Conservation (phyloP, 2,113 vertebrate genomes). For the Paralichthys olivaceus region DNA sequence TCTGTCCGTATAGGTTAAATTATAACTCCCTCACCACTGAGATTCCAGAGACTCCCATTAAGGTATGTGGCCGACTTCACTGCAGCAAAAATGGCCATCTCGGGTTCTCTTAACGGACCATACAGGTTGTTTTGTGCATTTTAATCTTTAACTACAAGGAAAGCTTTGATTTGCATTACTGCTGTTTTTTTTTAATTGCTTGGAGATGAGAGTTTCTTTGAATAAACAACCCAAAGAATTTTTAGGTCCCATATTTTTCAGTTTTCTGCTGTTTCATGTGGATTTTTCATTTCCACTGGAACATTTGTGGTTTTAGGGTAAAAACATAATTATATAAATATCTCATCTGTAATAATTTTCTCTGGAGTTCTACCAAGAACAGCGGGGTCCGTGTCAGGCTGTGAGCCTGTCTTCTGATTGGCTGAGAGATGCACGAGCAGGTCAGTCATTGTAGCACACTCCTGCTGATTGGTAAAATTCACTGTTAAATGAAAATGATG, state of each 20-base stretch:
- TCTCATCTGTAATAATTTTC: not conserved
- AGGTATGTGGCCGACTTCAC: conserved; percentile 10
- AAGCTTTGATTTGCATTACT: not conserved
- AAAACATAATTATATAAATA: too few relatives aligned
- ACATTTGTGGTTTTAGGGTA: too few relatives aligned
- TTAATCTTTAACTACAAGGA: not conserved
- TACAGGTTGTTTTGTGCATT: not conserved
- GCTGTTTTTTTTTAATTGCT: not conserved
- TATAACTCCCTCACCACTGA: conserved; percentile 47
- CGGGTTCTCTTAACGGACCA: not conserved
- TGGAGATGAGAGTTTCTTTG: not conserved
- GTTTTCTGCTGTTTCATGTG: not conserved
- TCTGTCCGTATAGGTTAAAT: conserved; percentile 50
- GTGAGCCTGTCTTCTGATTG: not conserved
- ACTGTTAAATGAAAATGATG: not conserved
- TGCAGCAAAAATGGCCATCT: conserved; percentile 13
- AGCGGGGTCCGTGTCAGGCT: not conserved
- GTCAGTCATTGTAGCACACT: not conserved
- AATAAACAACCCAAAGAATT: not conserved
- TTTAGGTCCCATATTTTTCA: not conserved
- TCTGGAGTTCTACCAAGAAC: not conserved
- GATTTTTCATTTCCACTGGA: not conserved
- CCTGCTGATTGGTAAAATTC: not conserved
- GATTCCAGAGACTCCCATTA: conserved; percentile 36
- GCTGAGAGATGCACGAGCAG: not conserved